phyloP scores from a whole-genome alignment of 1,140 invertebrate species.

The Colletes latitarsis region DNA sequence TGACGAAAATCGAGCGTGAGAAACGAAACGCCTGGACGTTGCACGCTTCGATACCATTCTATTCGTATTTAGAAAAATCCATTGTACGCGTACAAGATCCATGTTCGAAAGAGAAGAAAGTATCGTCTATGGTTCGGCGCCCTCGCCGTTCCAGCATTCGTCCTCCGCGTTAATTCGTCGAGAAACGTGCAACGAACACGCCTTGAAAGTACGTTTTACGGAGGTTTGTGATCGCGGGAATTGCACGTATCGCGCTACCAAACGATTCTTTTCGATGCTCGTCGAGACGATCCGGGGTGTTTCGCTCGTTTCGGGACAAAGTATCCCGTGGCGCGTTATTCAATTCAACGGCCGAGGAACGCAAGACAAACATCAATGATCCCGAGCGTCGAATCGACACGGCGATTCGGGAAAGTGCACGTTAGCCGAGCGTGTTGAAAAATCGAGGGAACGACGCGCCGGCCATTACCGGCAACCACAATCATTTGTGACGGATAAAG shows the following conservation, averaged over 20 bases:
- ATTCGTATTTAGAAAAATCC: too few species aligned
- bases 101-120: not conserved
- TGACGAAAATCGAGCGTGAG: too few species aligned
- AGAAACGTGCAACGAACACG: not conserved
- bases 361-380: slow-evolving; percentile 28
- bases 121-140: too few species aligned
- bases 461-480: slow-evolving; percentile 30
- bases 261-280: not conserved
- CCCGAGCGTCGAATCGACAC: too few species aligned
- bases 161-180: not conserved
- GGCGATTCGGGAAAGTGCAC: slow-evolving; percentile 39
- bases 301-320: slow-evolving; percentile 2
- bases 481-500: slow-evolving; percentile 35
- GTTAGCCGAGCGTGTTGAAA: slow-evolving; percentile 15
- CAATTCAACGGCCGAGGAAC: slow-evolving; percentile 17
- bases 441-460: slow-evolving; percentile 11
- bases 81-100: too few species aligned
- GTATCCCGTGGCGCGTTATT: slow-evolving; percentile 19
- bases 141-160: not conserved
- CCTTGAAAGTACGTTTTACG: not conserved
- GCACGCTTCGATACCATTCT: too few species aligned
- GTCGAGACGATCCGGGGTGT: slow-evolving; percentile 5
- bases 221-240: slow-evolving; percentile 13
- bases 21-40: too few species aligned
- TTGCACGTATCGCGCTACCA: slow-evolving; percentile 14